Base-by-base conservation (phyloP, 2,113 vertebrate species). In the Hemibates koningsi region DNA sequence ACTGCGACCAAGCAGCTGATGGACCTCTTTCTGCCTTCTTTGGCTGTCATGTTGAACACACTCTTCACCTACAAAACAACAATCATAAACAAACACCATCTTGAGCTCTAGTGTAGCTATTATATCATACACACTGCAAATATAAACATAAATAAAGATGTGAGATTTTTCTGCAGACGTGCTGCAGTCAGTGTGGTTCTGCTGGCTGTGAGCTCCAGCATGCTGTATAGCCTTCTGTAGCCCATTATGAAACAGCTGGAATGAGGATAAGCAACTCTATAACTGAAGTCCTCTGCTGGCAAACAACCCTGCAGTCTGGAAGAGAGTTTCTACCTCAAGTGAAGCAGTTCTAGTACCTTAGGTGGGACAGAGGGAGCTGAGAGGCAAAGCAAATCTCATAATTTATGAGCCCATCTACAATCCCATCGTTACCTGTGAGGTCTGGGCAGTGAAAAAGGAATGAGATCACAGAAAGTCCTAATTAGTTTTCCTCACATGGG, bases 41-140 rank as follows among this genome's bases (percentile, higher is more conserved):
- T 99, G 73, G 97, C 98, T 0, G 98, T 99, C 98, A 99, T 99
- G 92, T 97, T 98, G 91, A 98, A 99, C 81, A 99, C 99, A 71
- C 87, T 98, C 96, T 97, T 99, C 85, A 99, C 94, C 99, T 99
- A 90, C n/a, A 90, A 90, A 21, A 90, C 19, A 78, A 83, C 80
- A 80, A 66, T 9, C 45, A 43, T 14, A 71, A 32, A 71, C 19
- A 21, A 17, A 53, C 45, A 54, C 48, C 9, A 54, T 9, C 2
- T 0, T 13, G 45, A 78, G 71, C 27, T 78, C 27, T n/a, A 78
- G 27, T n/a, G 16, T 78, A 7, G 73, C 45, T 27, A 8, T 78
- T 50, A 78, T 1, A 32, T 48, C 24, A 76, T 5, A 50, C 13
- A 76, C 24, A 78, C 24, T 32, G 16, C 27, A 12, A 78, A 50